A percentile compares a stretch with the other conserved stretches of the same genome.
These are phyloP conservation scores for Protobothrops flavoviridis DNA, from an alignment of 2,113 vertebrate species.

Conservation along the genomic window DNA sequence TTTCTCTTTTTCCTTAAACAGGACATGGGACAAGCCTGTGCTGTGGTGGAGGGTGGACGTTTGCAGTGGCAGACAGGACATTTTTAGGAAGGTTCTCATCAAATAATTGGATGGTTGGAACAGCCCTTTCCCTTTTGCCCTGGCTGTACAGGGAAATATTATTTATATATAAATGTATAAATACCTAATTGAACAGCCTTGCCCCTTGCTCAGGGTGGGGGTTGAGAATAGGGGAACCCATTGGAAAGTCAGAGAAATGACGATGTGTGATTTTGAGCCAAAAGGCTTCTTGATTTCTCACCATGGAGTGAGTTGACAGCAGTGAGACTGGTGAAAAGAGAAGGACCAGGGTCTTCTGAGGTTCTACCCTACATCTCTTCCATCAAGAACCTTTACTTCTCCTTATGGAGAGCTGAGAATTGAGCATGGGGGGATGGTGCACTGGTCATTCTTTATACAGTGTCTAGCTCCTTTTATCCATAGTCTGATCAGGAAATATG, in stretches of 20 bases:
- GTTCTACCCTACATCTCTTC: constrained; percentile 9
- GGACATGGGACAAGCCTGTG: constrained; percentile 3
- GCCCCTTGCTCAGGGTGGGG: constrained; percentile 12
- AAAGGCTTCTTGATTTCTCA: not conserved
- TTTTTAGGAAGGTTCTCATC: constrained; percentile 18
- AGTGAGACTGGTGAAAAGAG: not conserved
- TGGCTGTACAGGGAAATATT: constrained; percentile 40
- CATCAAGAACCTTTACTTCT: constrained; percentile 10
- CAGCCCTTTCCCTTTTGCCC: constrained; percentile 28
- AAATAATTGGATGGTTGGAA: constrained; percentile 14
- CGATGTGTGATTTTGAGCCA: not conserved
- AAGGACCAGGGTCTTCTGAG: not conserved
- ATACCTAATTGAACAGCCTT: constrained; percentile 32
- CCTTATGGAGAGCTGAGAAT: not conserved
- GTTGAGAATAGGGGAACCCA: constrained; percentile 20
- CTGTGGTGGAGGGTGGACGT: constrained; percentile 3
- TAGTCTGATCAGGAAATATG: constrained; percentile 11
- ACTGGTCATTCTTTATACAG: not conserved
- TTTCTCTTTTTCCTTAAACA: not conserved
- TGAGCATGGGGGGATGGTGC: not conserved
- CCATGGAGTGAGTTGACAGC: not conserved
- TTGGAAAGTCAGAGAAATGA: constrained; percentile 6
- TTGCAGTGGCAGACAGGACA: constrained; percentile 6
- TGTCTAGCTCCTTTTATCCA: not conserved
- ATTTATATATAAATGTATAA: constrained; percentile 41